Base-by-base conservation (phyloP, 2,113 vertebrate species). In the Empidonax traillii region DNA sequence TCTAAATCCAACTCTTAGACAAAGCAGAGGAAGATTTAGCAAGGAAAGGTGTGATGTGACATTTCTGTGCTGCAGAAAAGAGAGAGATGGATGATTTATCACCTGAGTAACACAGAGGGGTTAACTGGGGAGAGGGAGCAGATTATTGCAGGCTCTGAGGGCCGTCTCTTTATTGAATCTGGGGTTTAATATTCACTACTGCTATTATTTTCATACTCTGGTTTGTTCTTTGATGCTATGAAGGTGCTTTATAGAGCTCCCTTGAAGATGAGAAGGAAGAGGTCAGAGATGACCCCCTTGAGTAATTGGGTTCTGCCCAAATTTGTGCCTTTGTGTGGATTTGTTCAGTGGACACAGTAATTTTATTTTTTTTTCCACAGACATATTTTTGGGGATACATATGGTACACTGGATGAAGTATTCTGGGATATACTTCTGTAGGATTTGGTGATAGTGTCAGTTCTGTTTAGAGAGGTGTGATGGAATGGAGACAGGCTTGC, bases 361-460 rank as follows among this genome's bases (percentile, higher is more conserved):
- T 41, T 47, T 51, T 25, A 22, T 11, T 19, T 14, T 6, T 30
- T 6, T 23, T 72, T 58, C 28, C 19, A 6, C 1, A 1, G 37
- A 9, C 9, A 0, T 23, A 14, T 7, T 37, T 74, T 43, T 22
- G 19, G 11, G 3, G 33, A 20, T 65, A 24, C 27, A 2, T 19
- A 5, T 0, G 1, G 8, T 73, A 12, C 7, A 2, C 7, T 56
- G 30, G 25, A 43, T 2, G 2, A 59, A 76, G 21, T 35, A 9
- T 78, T 53, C 37, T 71, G 46, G 47, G 46, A 63, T 78, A n/a
- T n/a, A n/a, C n/a, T 66, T 66, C 12, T 3, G 24, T 24, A 37
- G 90, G 69, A 22, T 91, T 63, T 76, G 39, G 15, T 51, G 69
- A 18, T 39, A 30, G 18, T 12, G 44, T 68, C 56, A 37, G 1